Base-by-base conservation (phyloP, 53 echinoderm and acorn worm genomes). In the Paracentrotus lividus region DNA sequence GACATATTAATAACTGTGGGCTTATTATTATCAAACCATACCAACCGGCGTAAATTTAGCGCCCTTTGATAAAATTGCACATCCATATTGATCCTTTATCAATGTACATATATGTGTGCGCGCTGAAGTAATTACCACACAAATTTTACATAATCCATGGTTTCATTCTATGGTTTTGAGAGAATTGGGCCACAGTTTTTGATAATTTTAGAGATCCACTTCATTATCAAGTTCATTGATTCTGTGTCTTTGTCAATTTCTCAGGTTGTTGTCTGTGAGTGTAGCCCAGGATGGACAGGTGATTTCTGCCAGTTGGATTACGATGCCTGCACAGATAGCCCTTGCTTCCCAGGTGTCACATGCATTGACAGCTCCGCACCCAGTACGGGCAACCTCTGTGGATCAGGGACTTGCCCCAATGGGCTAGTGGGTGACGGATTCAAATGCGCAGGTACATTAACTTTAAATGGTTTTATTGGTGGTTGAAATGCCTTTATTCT, bases 401-500 rank as follows among this genome's bases (percentile, higher is more conserved):
- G 96, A n/a, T 64, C 94, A 16, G 96, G 96, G 10, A 88, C 69
- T 26, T 98, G 98, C 93, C 98, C 98, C 0, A 64, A 55, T 12
- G 96, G 96, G 34, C 95, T 98, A 42, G 93, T 93, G 23, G 97
- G 97, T 29, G 85, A 98, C 91, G 98, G 97, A n/a, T 95, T 96
- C 92, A 97, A 98, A 88, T 98, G 98, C 64, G 97, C 54, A 93
- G 97, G 98, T 98, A 72, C 26, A 42, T 6, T 69, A 24, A 23
- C 23, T n/a, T 4, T 5, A 69, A 31, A 18, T 61, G 27, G 26
- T 27, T 27, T 1, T 7, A 5, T 10, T 61, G 27, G 27, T 61
- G 26, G 61, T 61, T 27, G 26, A 54, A 54, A 54, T 54, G 54
- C 54, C 54, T 18, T 54, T 18, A 13, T 1, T 15, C 54, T 15